Evolutionary conservation across 2,888 invertebrate genomes (phyloP).

Genomic region (Aphrophora alni): DNA sequence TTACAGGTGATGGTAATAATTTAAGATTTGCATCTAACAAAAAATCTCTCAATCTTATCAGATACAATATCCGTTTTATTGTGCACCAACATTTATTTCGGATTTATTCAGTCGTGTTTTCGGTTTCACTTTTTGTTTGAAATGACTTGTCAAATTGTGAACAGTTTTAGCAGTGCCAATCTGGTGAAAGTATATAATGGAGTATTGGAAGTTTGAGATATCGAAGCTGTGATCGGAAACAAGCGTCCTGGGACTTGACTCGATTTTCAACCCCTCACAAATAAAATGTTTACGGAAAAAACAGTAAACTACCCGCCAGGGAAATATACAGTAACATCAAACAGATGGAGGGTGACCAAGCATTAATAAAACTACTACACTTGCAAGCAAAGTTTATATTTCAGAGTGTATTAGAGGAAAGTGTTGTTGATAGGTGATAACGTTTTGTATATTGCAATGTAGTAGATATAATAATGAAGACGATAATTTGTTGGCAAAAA

Average conservation of each 20-base stretch:
- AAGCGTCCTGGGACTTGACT: constrained; percentile 29
- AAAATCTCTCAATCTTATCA: too few species aligned
- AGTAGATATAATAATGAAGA: too few species aligned
- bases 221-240: constrained; percentile 16
- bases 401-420: background rate
- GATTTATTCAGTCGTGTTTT: background rate
- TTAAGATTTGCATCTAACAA: too few species aligned
- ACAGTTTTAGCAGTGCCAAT: background rate
- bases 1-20: too few species aligned
- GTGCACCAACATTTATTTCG: too few species aligned
- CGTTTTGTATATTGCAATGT: too few species aligned
- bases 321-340: constrained; percentile 28
- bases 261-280: constrained; percentile 31
- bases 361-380: background rate
- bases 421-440: too few species aligned
- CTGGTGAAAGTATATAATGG: constrained; percentile 9
- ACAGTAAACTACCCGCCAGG: constrained; percentile 30
- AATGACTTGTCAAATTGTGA: constrained; percentile 6
- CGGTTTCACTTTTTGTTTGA: background rate
- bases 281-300: constrained; percentile 36
- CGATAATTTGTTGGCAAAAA: too few species aligned
- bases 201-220: constrained; percentile 10
- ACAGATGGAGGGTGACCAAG: background rate
- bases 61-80: too few species aligned
- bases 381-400: background rate